phyloP scores from a whole-genome alignment of 1,140 invertebrate species.

The Pissodes strobi region DNA sequence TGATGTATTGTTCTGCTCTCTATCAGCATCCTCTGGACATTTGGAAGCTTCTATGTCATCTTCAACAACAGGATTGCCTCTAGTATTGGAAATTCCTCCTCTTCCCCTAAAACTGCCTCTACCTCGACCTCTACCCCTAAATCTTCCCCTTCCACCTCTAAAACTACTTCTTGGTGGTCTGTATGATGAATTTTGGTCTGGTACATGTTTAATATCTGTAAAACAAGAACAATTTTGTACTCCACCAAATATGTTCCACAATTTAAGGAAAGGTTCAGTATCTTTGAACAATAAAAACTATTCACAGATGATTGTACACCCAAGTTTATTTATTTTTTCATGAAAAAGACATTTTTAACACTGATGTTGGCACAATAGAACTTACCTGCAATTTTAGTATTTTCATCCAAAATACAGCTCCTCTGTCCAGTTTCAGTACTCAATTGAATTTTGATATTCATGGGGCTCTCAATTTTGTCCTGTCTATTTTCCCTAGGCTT shows the following conservation, averaged over 20 bases:
- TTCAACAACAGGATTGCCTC: neutral
- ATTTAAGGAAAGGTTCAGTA: neutral
- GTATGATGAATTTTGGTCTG: constrained; percentile 27
- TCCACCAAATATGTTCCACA: neutral
- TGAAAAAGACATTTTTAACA: neutral
- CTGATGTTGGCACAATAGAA: neutral
- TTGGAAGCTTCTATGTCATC: neutral
- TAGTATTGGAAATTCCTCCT: neutral
- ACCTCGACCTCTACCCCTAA: constrained; percentile 32
- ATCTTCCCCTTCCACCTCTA: neutral
- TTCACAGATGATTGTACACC: neutral
- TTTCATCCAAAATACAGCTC: constrained; percentile 37
- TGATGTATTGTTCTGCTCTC: too few species aligned
- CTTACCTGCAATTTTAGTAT: constrained; percentile 32
- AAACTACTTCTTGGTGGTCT: neutral
- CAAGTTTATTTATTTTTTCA: neutral
- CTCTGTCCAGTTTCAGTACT: constrained; percentile 38
- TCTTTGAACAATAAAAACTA: neutral
- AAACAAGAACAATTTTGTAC: neutral
- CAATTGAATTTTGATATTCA: constrained; percentile 41
- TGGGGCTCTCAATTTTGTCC: constrained; percentile 33
- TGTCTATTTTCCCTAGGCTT: constrained; percentile 3
- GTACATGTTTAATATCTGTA: constrained; percentile 38
- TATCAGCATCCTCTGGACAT: neutral
- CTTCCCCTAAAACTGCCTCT: constrained; percentile 28